Conservation (phyloP, 2,888 invertebrate genomes). For the Drosophila neoperkinsi region DNA sequence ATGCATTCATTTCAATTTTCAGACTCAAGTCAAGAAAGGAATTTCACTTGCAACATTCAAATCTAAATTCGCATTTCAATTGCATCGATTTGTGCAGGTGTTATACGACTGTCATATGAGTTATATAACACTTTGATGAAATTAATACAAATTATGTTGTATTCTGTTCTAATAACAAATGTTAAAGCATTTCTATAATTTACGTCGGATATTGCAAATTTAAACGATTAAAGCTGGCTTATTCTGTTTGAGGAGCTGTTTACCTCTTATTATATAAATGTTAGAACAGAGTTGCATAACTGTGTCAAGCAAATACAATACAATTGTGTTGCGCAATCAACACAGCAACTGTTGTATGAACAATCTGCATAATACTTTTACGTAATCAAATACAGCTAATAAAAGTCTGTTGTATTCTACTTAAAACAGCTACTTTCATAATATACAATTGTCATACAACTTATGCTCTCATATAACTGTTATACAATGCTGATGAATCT, state of each 20-base stretch:
- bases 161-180: not conserved
- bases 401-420: too few species aligned
- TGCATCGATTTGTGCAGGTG: slow-evolving; percentile 17
- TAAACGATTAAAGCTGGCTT: not conserved
- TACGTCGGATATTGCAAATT: not conserved
- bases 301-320: not conserved
- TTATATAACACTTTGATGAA: not conserved
- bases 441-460: slow-evolving; percentile 1
- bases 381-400: not conserved
- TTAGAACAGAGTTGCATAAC: not conserved
- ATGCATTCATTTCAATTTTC: slow-evolving; percentile 24
- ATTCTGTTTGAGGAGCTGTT: not conserved
- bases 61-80: not conserved
- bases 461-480: slow-evolving; percentile 15
- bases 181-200: too few species aligned
- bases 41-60: slow-evolving; percentile 17
- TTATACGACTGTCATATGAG: slow-evolving; percentile 19
- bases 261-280: not conserved
- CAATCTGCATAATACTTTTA: not conserved
- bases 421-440: too few species aligned
- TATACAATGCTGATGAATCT: slow-evolving; percentile 4
- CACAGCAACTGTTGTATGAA: not conserved
- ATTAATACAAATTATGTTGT: not conserved
- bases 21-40: not conserved
- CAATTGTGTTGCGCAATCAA: not conserved